These are phyloP conservation scores for Phaonia tiefii DNA, from an alignment of 2,888 invertebrate genomes.

Conservation along the genomic window DNA sequence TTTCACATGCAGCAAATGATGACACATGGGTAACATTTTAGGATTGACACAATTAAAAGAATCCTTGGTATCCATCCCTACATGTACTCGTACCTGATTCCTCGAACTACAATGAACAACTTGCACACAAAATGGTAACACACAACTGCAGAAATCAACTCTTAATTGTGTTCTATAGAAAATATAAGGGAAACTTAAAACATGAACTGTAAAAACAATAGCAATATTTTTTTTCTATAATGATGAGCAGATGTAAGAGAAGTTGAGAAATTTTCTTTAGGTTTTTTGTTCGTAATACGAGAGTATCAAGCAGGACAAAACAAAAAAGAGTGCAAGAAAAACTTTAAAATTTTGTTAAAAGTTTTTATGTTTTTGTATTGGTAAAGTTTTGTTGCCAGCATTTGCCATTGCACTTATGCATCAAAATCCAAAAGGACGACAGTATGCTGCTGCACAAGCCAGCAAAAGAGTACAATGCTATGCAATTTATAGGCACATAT, in stretches of 20 bases:
- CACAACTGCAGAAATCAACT: conserved; percentile 32
- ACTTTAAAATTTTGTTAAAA: conserved; percentile 30
- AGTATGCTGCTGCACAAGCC: conserved; percentile 16
- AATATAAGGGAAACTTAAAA: neutral
- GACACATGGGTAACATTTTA: conserved; percentile 19
- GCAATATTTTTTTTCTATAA: neutral
- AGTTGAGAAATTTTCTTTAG: conserved; percentile 7
- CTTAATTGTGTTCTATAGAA: conserved; percentile 18
- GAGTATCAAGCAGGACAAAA: conserved; percentile 6
- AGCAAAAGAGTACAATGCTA: conserved; percentile 18
- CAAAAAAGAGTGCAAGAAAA: neutral
- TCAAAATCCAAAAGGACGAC: neutral
- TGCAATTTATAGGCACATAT: conserved; percentile 51
- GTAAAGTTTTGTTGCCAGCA: conserved; percentile 23
- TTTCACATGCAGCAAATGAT: conserved; percentile 1
- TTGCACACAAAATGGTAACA: conserved; percentile 6
- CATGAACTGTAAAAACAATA: neutral
- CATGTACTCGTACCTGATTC: too few relatives aligned
- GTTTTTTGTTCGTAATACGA: conserved; percentile 1
- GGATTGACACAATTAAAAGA: too few relatives aligned
- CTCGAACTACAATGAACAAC: too few relatives aligned
- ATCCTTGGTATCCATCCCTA: too few relatives aligned
- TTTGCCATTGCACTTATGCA: neutral
- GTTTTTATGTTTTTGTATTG: conserved; percentile 8
- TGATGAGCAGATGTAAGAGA: conserved; percentile 32